Conservation (phyloP, 2,797 vertebrate species). For the Mycteria americana region DNA sequence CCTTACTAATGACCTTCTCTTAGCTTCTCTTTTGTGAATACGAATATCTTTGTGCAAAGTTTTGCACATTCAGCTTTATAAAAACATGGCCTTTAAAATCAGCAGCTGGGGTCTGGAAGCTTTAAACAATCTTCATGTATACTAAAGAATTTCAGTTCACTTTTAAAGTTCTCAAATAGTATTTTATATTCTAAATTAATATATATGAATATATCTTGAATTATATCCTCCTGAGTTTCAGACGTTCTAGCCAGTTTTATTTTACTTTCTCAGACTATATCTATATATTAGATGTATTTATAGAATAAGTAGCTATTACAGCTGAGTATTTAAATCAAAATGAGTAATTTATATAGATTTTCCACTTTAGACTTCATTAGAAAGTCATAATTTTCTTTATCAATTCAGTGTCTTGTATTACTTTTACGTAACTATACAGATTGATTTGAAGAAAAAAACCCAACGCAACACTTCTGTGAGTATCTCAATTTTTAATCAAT, state of each 20-base stretch:
- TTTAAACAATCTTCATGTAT: not conserved
- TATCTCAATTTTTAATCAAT: not conserved
- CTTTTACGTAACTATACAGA: not conserved
- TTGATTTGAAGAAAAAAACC: not conserved
- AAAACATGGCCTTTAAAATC: not conserved
- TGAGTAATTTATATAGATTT: not conserved
- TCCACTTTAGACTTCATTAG: not conserved
- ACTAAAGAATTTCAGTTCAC: not conserved
- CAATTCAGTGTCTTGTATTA: not conserved
- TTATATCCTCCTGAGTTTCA: not conserved
- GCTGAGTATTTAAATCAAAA: not conserved
- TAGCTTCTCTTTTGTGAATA: not conserved
- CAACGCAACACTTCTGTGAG: not conserved
- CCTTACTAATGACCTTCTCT: not conserved
- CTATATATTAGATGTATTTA: not conserved
- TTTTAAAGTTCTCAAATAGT: not conserved
- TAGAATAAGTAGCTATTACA: not conserved
- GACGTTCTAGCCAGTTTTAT: not conserved
- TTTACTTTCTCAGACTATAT: not conserved
- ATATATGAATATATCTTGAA: not conserved
- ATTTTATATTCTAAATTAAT: not conserved
- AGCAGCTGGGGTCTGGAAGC: rapidly evolving
- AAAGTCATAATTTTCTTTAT: not conserved
- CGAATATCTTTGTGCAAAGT: not conserved
- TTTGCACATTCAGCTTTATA: not conserved